Conservation (phyloP, 1,140 invertebrate species). For the Spodoptera litura region DNA sequence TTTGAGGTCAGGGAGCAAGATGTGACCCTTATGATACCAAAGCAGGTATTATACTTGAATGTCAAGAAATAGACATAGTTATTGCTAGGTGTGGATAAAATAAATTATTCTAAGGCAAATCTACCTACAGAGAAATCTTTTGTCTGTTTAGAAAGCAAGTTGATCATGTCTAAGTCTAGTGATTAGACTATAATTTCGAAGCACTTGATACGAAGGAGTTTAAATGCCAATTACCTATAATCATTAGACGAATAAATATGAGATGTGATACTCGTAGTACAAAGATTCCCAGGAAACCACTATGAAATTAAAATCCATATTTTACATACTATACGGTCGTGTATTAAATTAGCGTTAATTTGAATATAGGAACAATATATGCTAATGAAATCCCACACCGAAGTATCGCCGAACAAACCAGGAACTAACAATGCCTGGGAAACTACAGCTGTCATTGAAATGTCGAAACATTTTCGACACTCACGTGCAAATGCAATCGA, state of each 20-base stretch:
- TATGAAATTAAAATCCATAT: too few relatives aligned
- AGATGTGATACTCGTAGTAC: too few relatives aligned
- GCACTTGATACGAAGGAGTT: too few relatives aligned
- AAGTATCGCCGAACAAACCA: background rate
- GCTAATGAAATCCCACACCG: conserved; percentile 3
- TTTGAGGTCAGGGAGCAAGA: conserved; percentile 41
- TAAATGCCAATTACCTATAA: background rate
- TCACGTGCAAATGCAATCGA: conserved; percentile 46
- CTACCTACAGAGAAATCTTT: background rate
- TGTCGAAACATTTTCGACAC: conserved; percentile 37
- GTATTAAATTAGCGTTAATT: background rate
- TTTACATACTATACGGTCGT: too few relatives aligned
- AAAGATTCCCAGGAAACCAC: too few relatives aligned
- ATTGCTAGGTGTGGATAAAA: background rate
- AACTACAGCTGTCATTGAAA: background rate
- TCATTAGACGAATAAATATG: too few relatives aligned
- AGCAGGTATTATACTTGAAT: conserved; percentile 10
- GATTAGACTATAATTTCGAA: too few relatives aligned
- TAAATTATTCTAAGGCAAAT: background rate
- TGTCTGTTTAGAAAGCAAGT: background rate
- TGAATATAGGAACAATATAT: background rate
- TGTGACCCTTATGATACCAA: conserved; percentile 33
- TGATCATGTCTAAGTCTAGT: too few relatives aligned
- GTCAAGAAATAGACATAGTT: background rate
- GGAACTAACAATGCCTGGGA: background rate